Conservation (phyloP, 2,888 invertebrate species). For the Melangyna quadrimaculata region DNA sequence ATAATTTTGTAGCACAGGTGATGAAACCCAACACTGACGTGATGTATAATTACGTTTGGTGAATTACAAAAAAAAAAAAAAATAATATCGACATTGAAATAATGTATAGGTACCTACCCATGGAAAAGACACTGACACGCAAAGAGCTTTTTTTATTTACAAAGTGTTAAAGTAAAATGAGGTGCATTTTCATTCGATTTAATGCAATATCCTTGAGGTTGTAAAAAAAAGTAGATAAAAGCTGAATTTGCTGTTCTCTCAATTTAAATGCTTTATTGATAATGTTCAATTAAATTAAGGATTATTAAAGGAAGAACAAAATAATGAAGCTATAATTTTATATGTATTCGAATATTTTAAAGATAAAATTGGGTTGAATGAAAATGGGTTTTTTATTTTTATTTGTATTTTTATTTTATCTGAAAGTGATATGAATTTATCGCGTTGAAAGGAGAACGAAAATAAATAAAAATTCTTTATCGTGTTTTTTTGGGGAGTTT, state of each 20-base stretch:
- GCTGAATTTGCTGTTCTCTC: background rate
- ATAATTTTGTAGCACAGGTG: constrained; percentile 43
- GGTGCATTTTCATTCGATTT: background rate
- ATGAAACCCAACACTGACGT: constrained; percentile 21
- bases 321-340: background rate
- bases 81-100: background rate
- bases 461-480: too few species aligned
- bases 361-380: background rate
- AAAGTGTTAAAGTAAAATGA: background rate
- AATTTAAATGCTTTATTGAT: background rate
- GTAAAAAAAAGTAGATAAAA: background rate
- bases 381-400: background rate
- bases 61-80: background rate
- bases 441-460: too few species aligned
- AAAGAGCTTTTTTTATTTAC: background rate
- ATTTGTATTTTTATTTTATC: too few species aligned
- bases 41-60: constrained; percentile 28
- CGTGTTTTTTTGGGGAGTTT: too few species aligned
- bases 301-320: background rate
- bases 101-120: background rate
- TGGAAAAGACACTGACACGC: background rate
- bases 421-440: too few species aligned
- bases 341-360: background rate
- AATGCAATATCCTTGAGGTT: background rate
- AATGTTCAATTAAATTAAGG: constrained; percentile 1